A percentile compares a stretch with the other conserved stretches of the same genome.
Evolutionary conservation across 2,113 vertebrate species (phyloP).

Genomic region (Myxocyprinus asiaticus): DNA sequence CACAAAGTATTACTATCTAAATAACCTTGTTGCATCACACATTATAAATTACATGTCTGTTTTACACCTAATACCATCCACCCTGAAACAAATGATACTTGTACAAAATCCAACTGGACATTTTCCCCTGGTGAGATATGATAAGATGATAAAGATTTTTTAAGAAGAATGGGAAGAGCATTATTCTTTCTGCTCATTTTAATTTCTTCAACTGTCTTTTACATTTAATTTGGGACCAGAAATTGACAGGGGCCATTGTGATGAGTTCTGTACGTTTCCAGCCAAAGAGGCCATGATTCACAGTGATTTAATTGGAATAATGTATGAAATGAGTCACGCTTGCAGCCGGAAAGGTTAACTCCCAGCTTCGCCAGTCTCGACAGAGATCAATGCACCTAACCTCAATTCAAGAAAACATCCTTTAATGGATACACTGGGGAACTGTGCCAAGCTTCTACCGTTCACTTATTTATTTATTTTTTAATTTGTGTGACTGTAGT

Average conservation of each 20-base stretch:
- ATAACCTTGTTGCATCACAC: conserved; percentile 46
- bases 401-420: conserved; percentile 81
- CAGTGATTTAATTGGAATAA: conserved; percentile 79
- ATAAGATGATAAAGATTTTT: conserved; percentile 28
- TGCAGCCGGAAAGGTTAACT: conserved; percentile 72
- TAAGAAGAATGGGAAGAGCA: conserved; percentile 45
- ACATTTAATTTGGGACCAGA: conserved; percentile 52
- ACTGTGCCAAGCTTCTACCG: conserved; percentile 63
- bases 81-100: conserved; percentile 28
- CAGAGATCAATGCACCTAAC: conserved; percentile 84
- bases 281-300: conserved; percentile 56
- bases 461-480: conserved; percentile 69
- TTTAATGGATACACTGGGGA: conserved; percentile 80
- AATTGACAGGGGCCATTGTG: conserved; percentile 56
- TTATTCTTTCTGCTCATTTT: conserved; percentile 45
- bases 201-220: conserved; percentile 45
- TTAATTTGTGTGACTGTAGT: conserved; percentile 70
- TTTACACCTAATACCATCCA: conserved; percentile 41
- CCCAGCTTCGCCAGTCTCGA: conserved; percentile 72
- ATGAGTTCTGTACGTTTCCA: conserved; percentile 61
- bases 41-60: conserved; percentile 48
- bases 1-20: conserved; percentile 25
- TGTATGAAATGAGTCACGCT: conserved; percentile 77
- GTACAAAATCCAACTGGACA: conserved; percentile 27
- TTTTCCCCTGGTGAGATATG: conserved; percentile 13